A percentile compares a stretch with the other conserved stretches of the same genome.
These are phyloP conservation scores for Rhipidura dahli DNA, from an alignment of 2,113 vertebrate species.

Conservation along the genomic window DNA sequence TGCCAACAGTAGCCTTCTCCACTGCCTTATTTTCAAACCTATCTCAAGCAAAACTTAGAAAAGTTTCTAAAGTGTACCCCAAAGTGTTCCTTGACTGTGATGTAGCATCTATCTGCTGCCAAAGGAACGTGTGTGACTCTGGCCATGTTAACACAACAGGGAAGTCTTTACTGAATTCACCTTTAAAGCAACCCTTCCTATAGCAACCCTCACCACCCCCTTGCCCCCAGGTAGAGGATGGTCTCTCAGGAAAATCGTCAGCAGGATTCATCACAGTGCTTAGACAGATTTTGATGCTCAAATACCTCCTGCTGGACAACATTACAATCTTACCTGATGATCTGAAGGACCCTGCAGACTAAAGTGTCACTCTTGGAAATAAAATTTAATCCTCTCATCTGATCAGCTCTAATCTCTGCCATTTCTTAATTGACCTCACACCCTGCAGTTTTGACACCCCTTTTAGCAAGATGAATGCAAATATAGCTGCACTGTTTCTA, in stretches of 20 bases:
- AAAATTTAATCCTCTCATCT: not conserved
- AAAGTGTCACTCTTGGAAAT: not conserved
- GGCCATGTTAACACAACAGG: not conserved
- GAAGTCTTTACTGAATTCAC: not conserved
- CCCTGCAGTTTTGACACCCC: not conserved
- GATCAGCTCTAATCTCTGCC: not conserved
- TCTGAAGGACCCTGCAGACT: not conserved
- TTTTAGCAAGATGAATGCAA: not conserved
- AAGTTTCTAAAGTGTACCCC: not conserved
- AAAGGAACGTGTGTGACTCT: not conserved
- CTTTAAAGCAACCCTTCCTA: not conserved
- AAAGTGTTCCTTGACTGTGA: not conserved
- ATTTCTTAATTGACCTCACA: not conserved
- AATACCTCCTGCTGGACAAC: not conserved
- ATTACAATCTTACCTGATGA: not conserved
- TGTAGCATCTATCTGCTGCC: not conserved
- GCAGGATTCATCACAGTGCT: not conserved
- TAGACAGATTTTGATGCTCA: not conserved
- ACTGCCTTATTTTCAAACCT: not conserved
- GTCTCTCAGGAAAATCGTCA: not conserved
- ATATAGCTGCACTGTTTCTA: not conserved
- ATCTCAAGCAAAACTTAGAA: not conserved
- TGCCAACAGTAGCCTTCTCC: not conserved
- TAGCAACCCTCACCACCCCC: not conserved
- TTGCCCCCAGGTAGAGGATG: not conserved